Base-by-base conservation (phyloP, 2,888 invertebrate species). In the Trichopoda pennipes region DNA sequence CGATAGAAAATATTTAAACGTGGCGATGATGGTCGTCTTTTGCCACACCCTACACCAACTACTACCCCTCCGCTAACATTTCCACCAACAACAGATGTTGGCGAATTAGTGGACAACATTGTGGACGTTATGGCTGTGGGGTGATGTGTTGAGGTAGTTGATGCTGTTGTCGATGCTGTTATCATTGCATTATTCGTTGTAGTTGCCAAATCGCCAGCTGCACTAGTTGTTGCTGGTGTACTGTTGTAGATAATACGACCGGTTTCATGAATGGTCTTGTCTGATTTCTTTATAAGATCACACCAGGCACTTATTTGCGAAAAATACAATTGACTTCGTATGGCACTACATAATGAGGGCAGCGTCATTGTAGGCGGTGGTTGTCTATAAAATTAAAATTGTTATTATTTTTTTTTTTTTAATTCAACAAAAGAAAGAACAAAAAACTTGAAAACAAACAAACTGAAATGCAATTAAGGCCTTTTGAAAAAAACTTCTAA, bases 281-380 rank as follows among this genome's bases (percentile, higher is more conserved):
- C 91, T 56, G 88, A 88, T 75, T 91, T 90, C 55, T 90, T 89
- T 64, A 91, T 86, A 38, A 91, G 86, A 88, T 91, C 91, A 81
- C 90, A 94, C 98, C 98, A 99, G 73, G 98, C 97, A 66, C 97
- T 96, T 85, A 99, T 94, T 93, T 99, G 98, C 7, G 98, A 99
- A 92, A 99, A 99, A 92, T 98, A 97, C 80, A 99, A 93, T 91
- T 98, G 97, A 8, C 98, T 98, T 84, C 98, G 94, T 61, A 99
- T 95, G 64, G 98, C 98, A 92, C 97, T 97, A 88, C 98, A 94
- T 86, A 99, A 92, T 91, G 96, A 96, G 87, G 95, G 94, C 83
- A 91, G 85, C 70, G 91, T 91, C 91, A 91, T 91, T 60, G 94
- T 94, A 35, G 95, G 96, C 12, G 96, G 95, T 69, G 96, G 87